Percentiles rank a stretch among this genome's conserved stretches.
Evolutionary conservation across 2,888 invertebrate species (phyloP).

Genomic region (Drosophila sordidapex): DNA sequence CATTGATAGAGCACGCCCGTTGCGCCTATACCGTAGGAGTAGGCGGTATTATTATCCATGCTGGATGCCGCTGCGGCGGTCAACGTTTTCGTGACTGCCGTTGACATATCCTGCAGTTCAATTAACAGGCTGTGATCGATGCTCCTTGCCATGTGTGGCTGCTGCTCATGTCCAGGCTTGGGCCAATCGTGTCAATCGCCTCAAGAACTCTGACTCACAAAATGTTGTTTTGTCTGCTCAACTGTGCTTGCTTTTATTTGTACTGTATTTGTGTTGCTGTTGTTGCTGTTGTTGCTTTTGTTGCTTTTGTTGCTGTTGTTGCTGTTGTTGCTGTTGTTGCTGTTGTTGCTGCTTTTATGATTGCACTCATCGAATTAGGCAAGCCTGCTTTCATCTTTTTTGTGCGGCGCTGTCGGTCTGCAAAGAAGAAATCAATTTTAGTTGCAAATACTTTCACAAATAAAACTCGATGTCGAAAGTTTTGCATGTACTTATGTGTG

Average conservation of each 20-base stretch:
- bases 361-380: constrained; percentile 15
- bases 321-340: neutral
- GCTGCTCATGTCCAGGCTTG: constrained; percentile 11
- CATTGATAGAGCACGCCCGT: constrained; percentile 62
- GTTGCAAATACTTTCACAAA: constrained; percentile 53
- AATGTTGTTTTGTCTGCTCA: neutral
- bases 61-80: constrained; percentile 46
- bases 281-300: constrained; percentile 32
- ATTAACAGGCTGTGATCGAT: constrained; percentile 39
- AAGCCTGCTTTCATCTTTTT: constrained; percentile 42
- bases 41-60: constrained; percentile 52
- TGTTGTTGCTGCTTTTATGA: constrained; percentile 27
- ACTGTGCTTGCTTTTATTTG: neutral
- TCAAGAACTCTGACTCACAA: neutral
- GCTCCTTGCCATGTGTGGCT: constrained; percentile 14
- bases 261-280: neutral
- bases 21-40: constrained; percentile 46
- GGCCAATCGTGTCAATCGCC: neutral
- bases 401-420: constrained; percentile 9
- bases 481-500: constrained; percentile 12
- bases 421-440: constrained; percentile 49
- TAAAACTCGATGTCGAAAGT: constrained; percentile 38
- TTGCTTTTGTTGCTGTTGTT: constrained; percentile 17
- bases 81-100: constrained; percentile 53
- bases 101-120: constrained; percentile 52